A percentile compares a stretch with the other conserved stretches of the same genome.
These are phyloP conservation scores for Ianthella basta DNA, from an alignment of 37 sponge, comb jelly and placozoan species.

Conservation along the genomic window DNA sequence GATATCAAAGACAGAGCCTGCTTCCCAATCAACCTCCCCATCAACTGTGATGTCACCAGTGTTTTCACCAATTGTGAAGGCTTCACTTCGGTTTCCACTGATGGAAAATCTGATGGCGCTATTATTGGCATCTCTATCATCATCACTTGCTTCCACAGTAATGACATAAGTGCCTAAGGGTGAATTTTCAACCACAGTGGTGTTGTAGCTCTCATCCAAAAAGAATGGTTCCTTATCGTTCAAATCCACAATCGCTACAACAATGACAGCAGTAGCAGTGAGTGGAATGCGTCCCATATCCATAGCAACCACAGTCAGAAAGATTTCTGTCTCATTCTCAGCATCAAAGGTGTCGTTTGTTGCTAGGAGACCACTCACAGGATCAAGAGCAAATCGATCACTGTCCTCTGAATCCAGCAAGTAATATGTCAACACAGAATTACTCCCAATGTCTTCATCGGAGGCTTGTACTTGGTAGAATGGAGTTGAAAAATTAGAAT, in stretches of 20 bases:
- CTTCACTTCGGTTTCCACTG: slow-evolving; percentile 25
- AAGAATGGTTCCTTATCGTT: slow-evolving; percentile 67
- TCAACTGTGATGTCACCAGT: slow-evolving; percentile 49
- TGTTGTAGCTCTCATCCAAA: slow-evolving; percentile 31
- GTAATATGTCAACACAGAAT: neutral
- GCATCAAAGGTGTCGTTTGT: slow-evolving; percentile 60
- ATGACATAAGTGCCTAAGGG: slow-evolving; percentile 35
- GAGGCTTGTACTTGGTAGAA: neutral
- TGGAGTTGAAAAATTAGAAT: slow-evolving; percentile 1
- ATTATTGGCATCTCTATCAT: slow-evolving; percentile 57
- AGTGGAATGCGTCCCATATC: slow-evolving; percentile 59
- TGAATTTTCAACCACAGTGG: slow-evolving; percentile 58
- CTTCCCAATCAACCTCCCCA: slow-evolving; percentile 62
- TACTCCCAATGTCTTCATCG: slow-evolving; percentile 31
- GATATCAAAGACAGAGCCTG: slow-evolving; percentile 32
- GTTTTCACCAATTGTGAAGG: slow-evolving; percentile 37
- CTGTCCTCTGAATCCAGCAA: neutral
- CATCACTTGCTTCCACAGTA: slow-evolving; percentile 49
- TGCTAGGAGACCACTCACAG: slow-evolving; percentile 39
- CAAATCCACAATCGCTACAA: slow-evolving; percentile 36
- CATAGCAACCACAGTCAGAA: slow-evolving; percentile 52
- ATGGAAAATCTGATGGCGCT: slow-evolving; percentile 52
- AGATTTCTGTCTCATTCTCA: slow-evolving; percentile 42
- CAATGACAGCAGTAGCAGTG: slow-evolving; percentile 41
- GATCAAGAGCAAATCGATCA: slow-evolving; percentile 38